Percentiles rank a stretch among this genome's conserved stretches.
phyloP scores from a whole-genome alignment of 2,113 vertebrate genomes.

The Pelodiscus sinensis region DNA sequence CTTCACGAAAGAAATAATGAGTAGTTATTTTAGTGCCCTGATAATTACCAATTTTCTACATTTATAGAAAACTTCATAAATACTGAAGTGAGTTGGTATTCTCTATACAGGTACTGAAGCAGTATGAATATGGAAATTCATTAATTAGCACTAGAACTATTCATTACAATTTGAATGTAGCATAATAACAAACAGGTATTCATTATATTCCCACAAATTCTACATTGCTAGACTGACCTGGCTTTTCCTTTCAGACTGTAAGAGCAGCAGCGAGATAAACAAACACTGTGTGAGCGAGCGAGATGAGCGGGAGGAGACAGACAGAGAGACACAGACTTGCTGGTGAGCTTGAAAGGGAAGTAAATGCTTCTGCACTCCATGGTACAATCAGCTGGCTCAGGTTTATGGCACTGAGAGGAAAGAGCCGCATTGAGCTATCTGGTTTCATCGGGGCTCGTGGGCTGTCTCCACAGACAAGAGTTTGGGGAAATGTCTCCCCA shows the following conservation, averaged over 20 bases:
- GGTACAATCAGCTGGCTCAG: neutral
- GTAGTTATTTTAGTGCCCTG: neutral
- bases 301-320: neutral
- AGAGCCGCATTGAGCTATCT: neutral
- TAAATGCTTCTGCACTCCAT: neutral
- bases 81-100: conserved; percentile 6
- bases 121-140: conserved; percentile 14
- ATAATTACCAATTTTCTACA: conserved; percentile 18
- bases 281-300: neutral
- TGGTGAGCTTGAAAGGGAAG: neutral
- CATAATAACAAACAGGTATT: neutral
- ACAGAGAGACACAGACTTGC: neutral
- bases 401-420: neutral
- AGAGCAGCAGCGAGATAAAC: neutral
- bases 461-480: neutral
- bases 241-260: neutral
- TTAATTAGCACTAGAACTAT: conserved; percentile 11
- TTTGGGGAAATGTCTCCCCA: neutral
- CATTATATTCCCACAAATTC: neutral
- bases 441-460: neutral
- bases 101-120: conserved; percentile 5
- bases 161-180: conserved; percentile 9
- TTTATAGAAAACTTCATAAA: conserved; percentile 29
- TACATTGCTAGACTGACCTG: neutral
- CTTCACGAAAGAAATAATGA: neutral